A percentile compares a stretch with the other conserved stretches of the same genome.
Evolutionary conservation across 2,888 invertebrate species (phyloP).

Genomic region (Cryptus viduatorius): DNA sequence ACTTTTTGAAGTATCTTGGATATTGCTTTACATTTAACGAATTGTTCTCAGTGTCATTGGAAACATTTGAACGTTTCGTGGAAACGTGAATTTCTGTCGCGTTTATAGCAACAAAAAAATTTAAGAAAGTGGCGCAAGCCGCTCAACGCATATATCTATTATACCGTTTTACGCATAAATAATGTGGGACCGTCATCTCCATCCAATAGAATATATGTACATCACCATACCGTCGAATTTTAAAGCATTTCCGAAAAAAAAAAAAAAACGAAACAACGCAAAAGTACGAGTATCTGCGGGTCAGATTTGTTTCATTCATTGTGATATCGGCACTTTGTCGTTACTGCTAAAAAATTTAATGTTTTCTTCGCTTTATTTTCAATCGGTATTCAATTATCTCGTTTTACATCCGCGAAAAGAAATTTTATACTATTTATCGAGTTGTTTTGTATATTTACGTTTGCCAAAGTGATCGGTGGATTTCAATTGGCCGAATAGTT

Average conservation of each 20-base stretch:
- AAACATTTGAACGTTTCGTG: background rate
- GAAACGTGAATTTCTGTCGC: background rate
- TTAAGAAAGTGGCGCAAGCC: background rate
- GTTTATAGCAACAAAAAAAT: background rate
- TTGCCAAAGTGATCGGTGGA: background rate
- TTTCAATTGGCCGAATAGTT: background rate
- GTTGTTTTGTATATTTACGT: background rate
- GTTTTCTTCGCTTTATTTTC: background rate
- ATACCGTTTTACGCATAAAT: constrained; percentile 8
- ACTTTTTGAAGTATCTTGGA: background rate
- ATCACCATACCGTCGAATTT: constrained; percentile 36
- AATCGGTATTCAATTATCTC: background rate
- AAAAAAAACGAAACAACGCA: no score
- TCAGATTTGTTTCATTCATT: constrained; percentile 35
- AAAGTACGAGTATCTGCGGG: constrained; percentile 28
- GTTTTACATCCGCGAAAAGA: background rate
- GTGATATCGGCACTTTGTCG: background rate
- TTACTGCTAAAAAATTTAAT: background rate
- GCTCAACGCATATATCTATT: constrained; percentile 11
- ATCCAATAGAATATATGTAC: constrained; percentile 26
- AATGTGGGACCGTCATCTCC: constrained; percentile 31
- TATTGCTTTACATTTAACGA: constrained; percentile 30
- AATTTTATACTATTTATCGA: constrained; percentile 10
- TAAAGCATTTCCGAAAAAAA: background rate
- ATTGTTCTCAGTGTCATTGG: background rate